Base-by-base conservation (phyloP, 1,140 invertebrate genomes). In the Drosophila arawakana region DNA sequence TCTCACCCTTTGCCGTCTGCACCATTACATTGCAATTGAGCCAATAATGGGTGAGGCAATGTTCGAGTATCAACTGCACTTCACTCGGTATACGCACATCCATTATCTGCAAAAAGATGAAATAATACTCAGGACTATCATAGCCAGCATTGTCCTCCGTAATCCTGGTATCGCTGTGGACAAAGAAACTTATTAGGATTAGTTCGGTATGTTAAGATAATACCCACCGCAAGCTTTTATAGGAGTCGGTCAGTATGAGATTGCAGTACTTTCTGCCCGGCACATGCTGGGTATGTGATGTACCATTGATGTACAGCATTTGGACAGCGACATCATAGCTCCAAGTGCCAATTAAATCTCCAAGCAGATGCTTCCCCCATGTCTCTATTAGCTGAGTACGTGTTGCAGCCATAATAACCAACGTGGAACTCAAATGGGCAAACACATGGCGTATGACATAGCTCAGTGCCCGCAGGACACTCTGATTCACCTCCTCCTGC, bases 21-120 rank as follows among this genome's bases (percentile, higher is more conserved):
- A 89, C 47, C 80, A 90, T 90, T 2, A 91, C 76, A 52, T 84
- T 91, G 70, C 90, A 91, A 46, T 91, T 68, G 41, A 91, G 75
- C 80, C 88, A 83, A 7, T 79, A 90, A 18, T 91, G 55, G 11
- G 54, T 39, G 55, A 90, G 57, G 7, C 90, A 91, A 10, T 91
- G 77, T 0, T 84, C 43, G 18, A 91, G 58, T 8, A 91, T 91
- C 18, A 66, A 49, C 13, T 73, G 57, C n/a, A 79, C 35, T 39
- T 91, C 61, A 6, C 8, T 5, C 2, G 58, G 50, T 6, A 81
- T 37, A 0, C 44, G n/a, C 1, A 10, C 11, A 49, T 91, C 90
- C 3, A 66, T 59, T 0, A 69, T 13, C 72, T 91, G 90, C 43
- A 91, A 58, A 41, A 91, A 91, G 13, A 91, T 91, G 34, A 88